phyloP scores from a whole-genome alignment of 2,888 invertebrate species.

The Pammene fasciana region DNA sequence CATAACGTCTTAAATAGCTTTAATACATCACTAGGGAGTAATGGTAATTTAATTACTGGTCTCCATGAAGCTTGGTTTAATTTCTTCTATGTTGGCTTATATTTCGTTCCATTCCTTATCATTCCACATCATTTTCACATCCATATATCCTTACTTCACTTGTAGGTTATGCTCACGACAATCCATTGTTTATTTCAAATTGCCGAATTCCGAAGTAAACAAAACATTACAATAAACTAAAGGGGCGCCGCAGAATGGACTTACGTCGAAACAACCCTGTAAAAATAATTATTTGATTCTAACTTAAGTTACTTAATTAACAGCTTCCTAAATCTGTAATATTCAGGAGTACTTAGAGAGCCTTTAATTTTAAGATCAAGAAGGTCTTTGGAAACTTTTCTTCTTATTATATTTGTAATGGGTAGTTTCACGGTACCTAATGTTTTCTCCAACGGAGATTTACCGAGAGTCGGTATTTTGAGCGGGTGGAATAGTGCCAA shows the following conservation, averaged over 20 bases:
- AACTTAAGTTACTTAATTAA: constrained; percentile 46
- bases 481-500: constrained; percentile 49
- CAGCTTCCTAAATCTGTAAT: constrained; percentile 58
- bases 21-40: too few species aligned
- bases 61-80: neutral
- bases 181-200: neutral
- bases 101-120: neutral
- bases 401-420: constrained; percentile 44
- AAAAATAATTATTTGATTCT: constrained; percentile 14
- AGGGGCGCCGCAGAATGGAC: constrained; percentile 18
- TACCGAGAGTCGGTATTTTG: constrained; percentile 53
- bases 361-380: constrained; percentile 59
- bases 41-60: constrained; percentile 19
- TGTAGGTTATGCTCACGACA: neutral
- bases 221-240: constrained; percentile 15
- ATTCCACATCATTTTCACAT: neutral
- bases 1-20: too few species aligned
- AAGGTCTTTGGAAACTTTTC: constrained; percentile 54
- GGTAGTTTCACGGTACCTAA: constrained; percentile 48
- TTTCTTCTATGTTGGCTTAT: neutral
- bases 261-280: constrained; percentile 20
- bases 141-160: too few species aligned
- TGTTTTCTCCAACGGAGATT: constrained; percentile 51
- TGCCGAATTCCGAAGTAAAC: neutral
- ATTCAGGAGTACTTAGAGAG: constrained; percentile 58